These are phyloP conservation scores for Cercopithecus mona DNA, from an alignment of 2,113 vertebrate genomes.

Conservation along the genomic window DNA sequence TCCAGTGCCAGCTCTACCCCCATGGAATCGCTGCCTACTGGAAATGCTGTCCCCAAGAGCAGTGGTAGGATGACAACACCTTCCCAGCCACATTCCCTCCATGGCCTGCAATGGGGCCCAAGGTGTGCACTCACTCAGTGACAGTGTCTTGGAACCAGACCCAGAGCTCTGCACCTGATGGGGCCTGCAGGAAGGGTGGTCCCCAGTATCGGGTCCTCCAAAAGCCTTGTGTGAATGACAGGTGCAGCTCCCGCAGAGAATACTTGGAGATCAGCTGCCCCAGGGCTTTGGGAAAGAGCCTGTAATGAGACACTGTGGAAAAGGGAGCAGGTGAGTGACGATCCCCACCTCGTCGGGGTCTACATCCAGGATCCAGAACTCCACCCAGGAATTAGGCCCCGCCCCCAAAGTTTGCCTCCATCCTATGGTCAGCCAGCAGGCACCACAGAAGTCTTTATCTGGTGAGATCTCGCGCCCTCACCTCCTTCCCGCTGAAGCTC, in stretches of 20 bases:
- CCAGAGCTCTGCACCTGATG: conserved; percentile 91
- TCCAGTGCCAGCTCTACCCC: background rate
- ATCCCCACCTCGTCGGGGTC: background rate
- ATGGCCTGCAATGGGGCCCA: background rate
- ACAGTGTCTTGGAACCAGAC: conserved; percentile 97
- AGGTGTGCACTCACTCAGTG: conserved; percentile 88
- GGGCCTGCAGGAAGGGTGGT: conserved; percentile 92
- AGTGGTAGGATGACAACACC: background rate
- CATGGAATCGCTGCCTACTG: background rate
- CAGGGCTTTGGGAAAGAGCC: conserved; percentile 96
- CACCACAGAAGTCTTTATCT: background rate
- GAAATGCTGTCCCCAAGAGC: background rate
- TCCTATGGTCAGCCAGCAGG: background rate
- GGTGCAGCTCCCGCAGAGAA: conserved; percentile 93
- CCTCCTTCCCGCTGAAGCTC: conserved; percentile 87
- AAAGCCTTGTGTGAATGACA: conserved; percentile 94
- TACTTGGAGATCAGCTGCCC: conserved; percentile 96
- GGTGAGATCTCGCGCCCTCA: conserved; percentile 43
- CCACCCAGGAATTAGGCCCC: background rate
- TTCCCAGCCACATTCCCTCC: background rate
- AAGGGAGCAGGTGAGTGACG: conserved; percentile 10
- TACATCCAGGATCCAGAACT: background rate
- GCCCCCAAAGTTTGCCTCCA: background rate
- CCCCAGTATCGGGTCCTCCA: conserved; percentile 96
- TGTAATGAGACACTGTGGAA: conserved; percentile 90